Evolutionary conservation across 2,113 vertebrate genomes (phyloP), one percentile per base, ranked within the genome.

Genomic region (Upupa epops): DNA sequence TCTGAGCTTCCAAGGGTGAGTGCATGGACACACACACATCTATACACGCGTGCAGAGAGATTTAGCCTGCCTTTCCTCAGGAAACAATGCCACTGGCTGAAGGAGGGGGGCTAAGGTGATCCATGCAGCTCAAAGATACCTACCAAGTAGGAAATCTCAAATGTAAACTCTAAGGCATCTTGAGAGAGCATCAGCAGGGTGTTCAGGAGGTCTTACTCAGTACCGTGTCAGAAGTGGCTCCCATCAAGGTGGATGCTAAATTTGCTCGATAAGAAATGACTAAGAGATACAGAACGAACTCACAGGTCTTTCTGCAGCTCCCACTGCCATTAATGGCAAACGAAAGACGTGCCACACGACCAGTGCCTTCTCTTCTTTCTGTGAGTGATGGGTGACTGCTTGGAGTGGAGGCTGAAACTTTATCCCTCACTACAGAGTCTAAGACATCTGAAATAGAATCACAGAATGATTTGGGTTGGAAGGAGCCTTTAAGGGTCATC

Each of bases 141-240:
- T 84, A 56, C 37, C 32, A 72, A 84, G 34, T 24, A 80, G 5
- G 42, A 26, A 73, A 75, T 46, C 32, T 45, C 42, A 90, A 88
- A 74, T 29, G 8, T 49, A 83, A 79, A 63, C 31, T 59, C 48
- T 55, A 25, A 64, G 88, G 32, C 4, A 2, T 65, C 70, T 75
- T 63, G n/a, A 86, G 73, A 61, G 91, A 85, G 16, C 71, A 31
- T 70, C 61, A 83, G 46, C 59, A 93, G 63, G 63, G 77, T 84
- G 59, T 32, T 88, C 20, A 34, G 70, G 9, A 76, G 63, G 46
- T 90, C 83, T 95, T 94, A 92, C 65, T 93, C 76, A 75, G 70
- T 55, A 56, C 18, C 5, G 6, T 88, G 61, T 92, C 88, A 96
- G 76, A 94, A 86, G 80, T 45, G 88, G 65, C 54, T 86, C 58